Base-by-base conservation (phyloP, 2,797 vertebrate genomes). In the Capromys pilorides region DNA sequence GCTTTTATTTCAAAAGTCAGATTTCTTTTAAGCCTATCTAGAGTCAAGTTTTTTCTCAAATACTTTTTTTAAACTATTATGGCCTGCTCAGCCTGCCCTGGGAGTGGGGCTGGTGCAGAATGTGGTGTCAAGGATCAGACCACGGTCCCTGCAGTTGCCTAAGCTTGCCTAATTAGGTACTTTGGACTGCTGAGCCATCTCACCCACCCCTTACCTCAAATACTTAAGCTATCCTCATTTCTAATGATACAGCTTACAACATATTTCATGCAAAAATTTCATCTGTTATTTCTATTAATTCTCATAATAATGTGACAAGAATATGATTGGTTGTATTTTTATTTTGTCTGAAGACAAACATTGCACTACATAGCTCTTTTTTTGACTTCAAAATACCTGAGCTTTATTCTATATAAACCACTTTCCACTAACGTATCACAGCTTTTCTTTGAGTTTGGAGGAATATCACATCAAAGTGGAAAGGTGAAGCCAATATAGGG, bases 1-100 rank as follows among this genome's bases (percentile, higher is more conserved):
- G 33, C 6, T 90, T 96, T 94, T 21, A 85, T 90, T 90, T 90
- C 31, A 16, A 73, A 31, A 87, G 67, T 94, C 14, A 88, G 69
- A 62, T 75, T 95, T 83, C 36, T 90, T 94, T 79, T 33, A 54
- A 49, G 4, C 62, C 89, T 78, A 24, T 18, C 49, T 93, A 24
- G 39, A 73, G 19, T 89, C 16, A 73, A 66, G 6, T 26, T 2
- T 33, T 14, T 51, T 45, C 45, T 45, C 45, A 45, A 45, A 45
- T 45, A 45, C 45, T 45, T 45, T 45, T 45, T 45, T 45, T 45
- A 4, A 45, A 45, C 4, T 45, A 45, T 45, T 45, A 45, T 45
- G 45, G 45, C 8, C 45, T 4, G 45, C 45, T 45, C 45, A 45
- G 45, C 45, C 45, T 45, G 45, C 45, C 45, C 4, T 45, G 45